These are phyloP conservation scores for Tetramorium simillimum DNA, from an alignment of 1,140 invertebrate genomes.

Conservation along the genomic window DNA sequence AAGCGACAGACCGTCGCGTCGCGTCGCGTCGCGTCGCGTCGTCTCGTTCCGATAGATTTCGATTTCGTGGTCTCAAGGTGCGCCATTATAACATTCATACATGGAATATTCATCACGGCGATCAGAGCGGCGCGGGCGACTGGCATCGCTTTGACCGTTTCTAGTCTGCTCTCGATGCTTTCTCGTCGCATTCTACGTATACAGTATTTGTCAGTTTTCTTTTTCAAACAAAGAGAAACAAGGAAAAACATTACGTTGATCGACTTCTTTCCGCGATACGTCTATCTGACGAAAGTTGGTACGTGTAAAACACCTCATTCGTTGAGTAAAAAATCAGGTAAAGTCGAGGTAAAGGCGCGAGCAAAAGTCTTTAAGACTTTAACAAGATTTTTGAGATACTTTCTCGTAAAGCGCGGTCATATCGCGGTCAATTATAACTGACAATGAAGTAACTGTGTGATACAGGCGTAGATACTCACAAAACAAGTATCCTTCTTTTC, in stretches of 20 bases:
- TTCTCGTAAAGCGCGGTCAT: no score
- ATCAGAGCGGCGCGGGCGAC: no score
- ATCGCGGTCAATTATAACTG: no score
- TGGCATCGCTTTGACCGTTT: background rate
- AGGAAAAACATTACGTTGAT: no score
- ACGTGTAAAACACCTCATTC: background rate
- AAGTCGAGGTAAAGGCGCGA: background rate
- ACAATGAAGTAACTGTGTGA: no score
- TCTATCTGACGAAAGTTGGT: background rate
- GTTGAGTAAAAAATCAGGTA: background rate
- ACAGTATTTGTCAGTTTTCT: background rate
- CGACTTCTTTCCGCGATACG: no score
- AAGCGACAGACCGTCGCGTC: no score
- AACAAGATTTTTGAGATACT: background rate
- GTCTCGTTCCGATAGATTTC: background rate
- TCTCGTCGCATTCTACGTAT: constrained; percentile 71
- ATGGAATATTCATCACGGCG: background rate
- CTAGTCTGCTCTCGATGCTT: background rate
- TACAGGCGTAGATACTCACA: no score
- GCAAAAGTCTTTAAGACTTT: background rate
- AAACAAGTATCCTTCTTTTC: no score
- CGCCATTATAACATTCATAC: background rate
- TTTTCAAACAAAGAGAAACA: background rate
- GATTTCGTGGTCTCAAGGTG: background rate
- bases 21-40: no score